Evolutionary conservation across 2,888 invertebrate species (phyloP).

Genomic region (Bombylius discolor): DNA sequence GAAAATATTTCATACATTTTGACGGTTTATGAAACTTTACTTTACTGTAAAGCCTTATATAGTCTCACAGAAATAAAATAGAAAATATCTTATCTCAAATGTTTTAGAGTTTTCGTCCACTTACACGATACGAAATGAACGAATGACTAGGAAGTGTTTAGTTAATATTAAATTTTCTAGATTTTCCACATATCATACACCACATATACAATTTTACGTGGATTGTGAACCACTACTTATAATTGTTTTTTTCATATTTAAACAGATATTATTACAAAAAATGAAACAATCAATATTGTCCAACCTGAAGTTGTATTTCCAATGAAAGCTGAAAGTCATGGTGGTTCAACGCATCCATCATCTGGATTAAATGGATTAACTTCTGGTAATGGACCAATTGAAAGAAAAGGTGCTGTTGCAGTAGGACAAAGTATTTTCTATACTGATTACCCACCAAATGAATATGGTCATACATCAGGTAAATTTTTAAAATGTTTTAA

Average conservation of each 20-base stretch:
- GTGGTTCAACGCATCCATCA: conserved; percentile 21
- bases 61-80: too few relatives aligned
- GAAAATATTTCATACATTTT: too few relatives aligned
- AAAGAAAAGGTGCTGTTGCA: conserved; percentile 31
- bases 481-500: background rate
- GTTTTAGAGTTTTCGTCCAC: too few relatives aligned
- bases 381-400: conserved; percentile 19
- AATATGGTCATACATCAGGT: conserved; percentile 24
- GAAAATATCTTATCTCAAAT: too few relatives aligned
- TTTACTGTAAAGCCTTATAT: too few relatives aligned
- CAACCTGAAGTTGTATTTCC: conserved; percentile 32
- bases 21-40: too few relatives aligned
- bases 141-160: too few relatives aligned
- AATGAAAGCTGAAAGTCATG: conserved; percentile 32
- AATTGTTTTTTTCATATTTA: background rate
- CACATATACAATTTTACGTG: too few relatives aligned
- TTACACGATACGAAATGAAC: too few relatives aligned
- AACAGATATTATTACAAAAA: conserved; percentile 30
- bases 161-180: too few relatives aligned
- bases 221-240: too few relatives aligned
- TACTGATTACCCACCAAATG: conserved; percentile 36
- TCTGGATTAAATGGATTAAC: conserved; percentile 9
- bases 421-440: conserved; percentile 37
- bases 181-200: too few relatives aligned
- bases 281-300: conserved; percentile 30